Percentiles rank a stretch among this genome's conserved stretches.
Evolutionary conservation across 2,797 vertebrate species (phyloP).

Genomic region (Zonotrichia albicollis): DNA sequence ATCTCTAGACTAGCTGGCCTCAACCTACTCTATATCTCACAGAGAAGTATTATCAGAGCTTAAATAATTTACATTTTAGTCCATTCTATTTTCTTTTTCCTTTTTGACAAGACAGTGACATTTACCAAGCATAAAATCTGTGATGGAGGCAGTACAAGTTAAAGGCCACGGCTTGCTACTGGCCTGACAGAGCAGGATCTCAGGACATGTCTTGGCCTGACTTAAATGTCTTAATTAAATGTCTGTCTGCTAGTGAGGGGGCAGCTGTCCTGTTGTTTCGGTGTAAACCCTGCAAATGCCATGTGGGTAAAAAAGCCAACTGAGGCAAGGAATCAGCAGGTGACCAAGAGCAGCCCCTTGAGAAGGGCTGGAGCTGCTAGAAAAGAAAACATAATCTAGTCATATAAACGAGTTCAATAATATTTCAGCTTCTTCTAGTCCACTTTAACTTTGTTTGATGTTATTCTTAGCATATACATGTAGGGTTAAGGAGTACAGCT

Average conservation of each 20-base stretch:
- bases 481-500: neutral
- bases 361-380: neutral
- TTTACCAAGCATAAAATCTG: neutral
- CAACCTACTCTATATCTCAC: neutral
- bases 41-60: neutral
- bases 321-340: neutral
- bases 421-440: neutral
- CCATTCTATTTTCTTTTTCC: neutral
- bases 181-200: neutral
- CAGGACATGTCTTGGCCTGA: neutral
- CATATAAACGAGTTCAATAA: no score
- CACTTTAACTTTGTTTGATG: neutral
- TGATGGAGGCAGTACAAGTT: neutral
- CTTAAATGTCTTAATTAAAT: neutral
- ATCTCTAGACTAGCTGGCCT: neutral
- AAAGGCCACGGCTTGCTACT: neutral
- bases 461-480: accelerated
- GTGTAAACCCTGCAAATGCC: neutral
- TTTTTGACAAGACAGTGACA: neutral
- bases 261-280: neutral
- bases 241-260: neutral
- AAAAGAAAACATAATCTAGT: neutral
- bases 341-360: neutral
- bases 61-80: neutral
- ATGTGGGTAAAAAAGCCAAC: neutral